A percentile compares a stretch with the other conserved stretches of the same genome.
Conservation (phyloP, 2,888 invertebrate species). For the Callyntrura sp. region DNA sequence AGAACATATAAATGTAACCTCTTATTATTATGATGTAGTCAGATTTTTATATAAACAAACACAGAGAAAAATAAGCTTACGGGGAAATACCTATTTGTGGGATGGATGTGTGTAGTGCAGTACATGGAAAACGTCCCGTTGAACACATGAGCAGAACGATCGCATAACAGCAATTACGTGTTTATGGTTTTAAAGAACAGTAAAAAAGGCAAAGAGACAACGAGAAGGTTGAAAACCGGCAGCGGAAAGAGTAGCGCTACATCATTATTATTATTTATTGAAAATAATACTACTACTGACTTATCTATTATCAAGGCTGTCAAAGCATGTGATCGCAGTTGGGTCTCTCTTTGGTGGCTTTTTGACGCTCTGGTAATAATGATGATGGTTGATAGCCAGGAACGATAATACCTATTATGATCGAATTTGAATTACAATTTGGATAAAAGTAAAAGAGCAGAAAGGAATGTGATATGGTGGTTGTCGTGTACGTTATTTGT, state of each 20-base stretch:
- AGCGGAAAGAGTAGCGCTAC: slow-evolving; percentile 55
- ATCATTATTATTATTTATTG: background rate
- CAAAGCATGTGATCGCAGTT: slow-evolving; percentile 17
- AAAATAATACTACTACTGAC: background rate
- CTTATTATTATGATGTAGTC: too few species aligned
- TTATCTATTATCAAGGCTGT: background rate
- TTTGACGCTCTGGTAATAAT: background rate
- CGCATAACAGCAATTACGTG: background rate
- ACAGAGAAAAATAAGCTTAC: background rate
- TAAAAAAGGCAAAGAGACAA: background rate
- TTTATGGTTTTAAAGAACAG: background rate
- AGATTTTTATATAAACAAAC: background rate
- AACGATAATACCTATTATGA: slow-evolving; percentile 30
- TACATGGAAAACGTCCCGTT: slow-evolving; percentile 35
- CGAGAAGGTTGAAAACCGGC: slow-evolving; percentile 21
- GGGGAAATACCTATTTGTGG: background rate
- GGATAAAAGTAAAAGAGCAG: slow-evolving; percentile 43
- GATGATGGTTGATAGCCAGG: background rate
- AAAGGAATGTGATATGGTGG: slow-evolving; percentile 47
- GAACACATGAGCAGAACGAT: background rate
- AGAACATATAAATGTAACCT: slow-evolving; percentile 4
- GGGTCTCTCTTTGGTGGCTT: background rate
- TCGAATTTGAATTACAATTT: background rate
- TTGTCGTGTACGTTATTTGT: slow-evolving; percentile 47
- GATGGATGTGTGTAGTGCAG: background rate